A percentile compares a stretch with the other conserved stretches of the same genome.
Conservation (phyloP, 2,888 invertebrate genomes). For the Gasteruption jaculator region DNA sequence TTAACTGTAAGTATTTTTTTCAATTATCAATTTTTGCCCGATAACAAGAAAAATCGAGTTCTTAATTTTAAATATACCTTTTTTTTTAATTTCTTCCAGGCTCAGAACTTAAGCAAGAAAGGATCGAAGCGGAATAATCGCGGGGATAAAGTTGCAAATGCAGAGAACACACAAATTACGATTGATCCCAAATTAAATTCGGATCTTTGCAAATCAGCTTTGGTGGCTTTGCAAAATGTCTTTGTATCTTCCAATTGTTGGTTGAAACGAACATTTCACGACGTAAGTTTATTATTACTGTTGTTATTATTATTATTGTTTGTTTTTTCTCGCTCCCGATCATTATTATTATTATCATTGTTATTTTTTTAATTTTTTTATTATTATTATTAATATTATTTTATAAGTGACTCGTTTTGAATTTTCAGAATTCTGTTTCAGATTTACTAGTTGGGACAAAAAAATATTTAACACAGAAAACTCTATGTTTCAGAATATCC, state of each 20-base stretch:
- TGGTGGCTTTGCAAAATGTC: constrained; percentile 35
- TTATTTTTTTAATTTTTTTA: neutral
- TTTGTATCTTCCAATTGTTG: constrained; percentile 30
- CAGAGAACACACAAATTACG: constrained; percentile 20
- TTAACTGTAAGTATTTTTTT: constrained; percentile 30
- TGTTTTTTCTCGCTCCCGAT: too few relatives aligned
- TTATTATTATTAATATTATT: constrained; percentile 7
- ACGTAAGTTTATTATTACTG: constrained; percentile 27
- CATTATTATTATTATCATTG: constrained; percentile 1
- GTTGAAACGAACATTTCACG: constrained; percentile 34
- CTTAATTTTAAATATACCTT: constrained; percentile 1
- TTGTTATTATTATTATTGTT: constrained; percentile 1
- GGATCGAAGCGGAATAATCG: constrained; percentile 35
- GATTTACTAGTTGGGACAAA: neutral
- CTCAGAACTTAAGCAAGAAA: constrained; percentile 35
- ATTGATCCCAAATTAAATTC: constrained; percentile 25
- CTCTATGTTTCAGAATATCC: constrained; percentile 32
- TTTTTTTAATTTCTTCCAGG: constrained; percentile 25
- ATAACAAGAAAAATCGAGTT: constrained; percentile 1
- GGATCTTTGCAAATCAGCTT: constrained; percentile 33
- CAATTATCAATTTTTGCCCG: too few relatives aligned
- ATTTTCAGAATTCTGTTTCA: neutral
- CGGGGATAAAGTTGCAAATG: constrained; percentile 29
- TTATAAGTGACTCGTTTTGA: constrained; percentile 13
- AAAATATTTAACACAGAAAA: too few relatives aligned